Evolutionary conservation across 2,797 vertebrate species (phyloP), one percentile per base, ranked within the genome.

Genomic region (Peromyscus melanophrys): DNA sequence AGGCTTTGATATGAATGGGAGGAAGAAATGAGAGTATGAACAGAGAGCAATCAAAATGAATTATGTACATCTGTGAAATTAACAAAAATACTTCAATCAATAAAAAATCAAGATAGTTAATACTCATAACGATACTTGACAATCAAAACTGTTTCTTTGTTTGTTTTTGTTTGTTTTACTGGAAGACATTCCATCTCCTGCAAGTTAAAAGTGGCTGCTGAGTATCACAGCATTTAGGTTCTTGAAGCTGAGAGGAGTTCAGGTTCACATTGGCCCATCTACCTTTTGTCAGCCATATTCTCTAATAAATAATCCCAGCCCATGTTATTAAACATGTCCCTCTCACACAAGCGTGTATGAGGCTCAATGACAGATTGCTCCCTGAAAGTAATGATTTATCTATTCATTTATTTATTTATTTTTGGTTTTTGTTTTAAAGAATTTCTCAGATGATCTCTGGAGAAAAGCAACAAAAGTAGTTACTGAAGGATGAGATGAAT

Each of bases 381-480:
- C 29, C 8, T 71, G 61, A 65, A 91, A 96, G 31, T 14, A 52
- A 31, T 85, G 77, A n/a, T 91, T 87, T 17, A 57, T 57, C 19
- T 55, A 55, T 55, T 52, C 9, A 14, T 52, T 52, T 52, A 52
- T 52, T 52, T 52, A 13, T 52, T 52, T 59, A 46, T 40, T 91
- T 87, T 52, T 87, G 12, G 21, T 59, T 59, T 59, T 61, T 61
- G 23, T 61, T n/a, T 69, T n/a, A 93, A 91, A 94, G 59, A 83
- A n/a, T 73, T 83, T 59, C 84, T 90, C 43, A 82, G 76, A 82
- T 77, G 1, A 65, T 31, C 34, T 31, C 21, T 90, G 12, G 49
- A 88, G 92, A 95, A 49, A 89, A 87, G 27, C 9, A 90, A 87
- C 71, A 84, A 90, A 89, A 73, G 82, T 6, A 73, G 11, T 76